Evolutionary conservation across 2,113 vertebrate species (phyloP).

Genomic region (Leptosomus discolor): DNA sequence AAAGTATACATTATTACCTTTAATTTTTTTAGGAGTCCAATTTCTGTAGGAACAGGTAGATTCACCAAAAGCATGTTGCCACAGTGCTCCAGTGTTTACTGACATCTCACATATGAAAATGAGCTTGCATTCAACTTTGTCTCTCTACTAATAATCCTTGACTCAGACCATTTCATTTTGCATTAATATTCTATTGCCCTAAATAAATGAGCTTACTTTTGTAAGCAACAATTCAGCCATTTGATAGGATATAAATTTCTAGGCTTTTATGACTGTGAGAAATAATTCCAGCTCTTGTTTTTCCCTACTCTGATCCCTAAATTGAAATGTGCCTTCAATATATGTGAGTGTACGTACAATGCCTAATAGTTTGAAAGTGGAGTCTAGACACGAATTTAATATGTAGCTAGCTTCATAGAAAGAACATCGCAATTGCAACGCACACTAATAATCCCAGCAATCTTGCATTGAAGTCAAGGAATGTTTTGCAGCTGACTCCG

Average conservation of each 20-base stretch:
- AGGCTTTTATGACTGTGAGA: background rate
- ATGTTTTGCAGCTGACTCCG: background rate
- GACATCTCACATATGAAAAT: background rate
- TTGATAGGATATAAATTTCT: background rate
- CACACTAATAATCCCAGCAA: background rate
- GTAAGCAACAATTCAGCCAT: background rate
- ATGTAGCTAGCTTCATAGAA: background rate
- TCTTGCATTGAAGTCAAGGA: background rate
- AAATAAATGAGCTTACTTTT: background rate
- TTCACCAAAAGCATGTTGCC: background rate
- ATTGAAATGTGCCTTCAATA: background rate
- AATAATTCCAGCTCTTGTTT: background rate
- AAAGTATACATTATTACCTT: background rate
- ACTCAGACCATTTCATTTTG: background rate
- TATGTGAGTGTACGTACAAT: accelerated
- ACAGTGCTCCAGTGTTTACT: background rate
- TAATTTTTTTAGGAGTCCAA: background rate
- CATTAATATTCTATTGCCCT: background rate
- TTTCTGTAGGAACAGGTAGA: background rate
- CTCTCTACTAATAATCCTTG: background rate
- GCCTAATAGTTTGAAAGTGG: background rate
- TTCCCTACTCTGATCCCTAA: background rate
- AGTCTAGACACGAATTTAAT: background rate
- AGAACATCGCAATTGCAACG: background rate
- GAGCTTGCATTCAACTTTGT: background rate